These are phyloP conservation scores for Acropora yongei DNA, from an alignment of 64 coral and sea anemone species.

Conservation along the genomic window DNA sequence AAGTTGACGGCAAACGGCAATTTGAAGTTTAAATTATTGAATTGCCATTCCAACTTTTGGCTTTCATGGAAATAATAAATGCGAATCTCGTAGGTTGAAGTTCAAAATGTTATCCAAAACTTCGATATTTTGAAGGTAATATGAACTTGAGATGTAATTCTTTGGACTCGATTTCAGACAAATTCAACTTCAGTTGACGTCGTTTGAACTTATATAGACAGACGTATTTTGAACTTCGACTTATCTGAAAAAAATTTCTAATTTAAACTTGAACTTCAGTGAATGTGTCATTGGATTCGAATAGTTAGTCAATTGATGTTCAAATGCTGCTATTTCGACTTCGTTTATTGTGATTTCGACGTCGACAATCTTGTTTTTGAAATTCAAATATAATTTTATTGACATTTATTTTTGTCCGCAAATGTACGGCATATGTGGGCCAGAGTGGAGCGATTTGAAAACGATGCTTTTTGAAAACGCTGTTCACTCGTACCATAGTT, in stretches of 20 bases:
- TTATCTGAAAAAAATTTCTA: neutral
- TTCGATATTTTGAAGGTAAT: neutral
- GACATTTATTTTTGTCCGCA: too few relatives aligned
- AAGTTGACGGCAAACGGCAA: neutral
- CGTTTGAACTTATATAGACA: neutral
- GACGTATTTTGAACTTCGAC: neutral
- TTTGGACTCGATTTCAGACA: neutral
- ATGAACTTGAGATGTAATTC: neutral
- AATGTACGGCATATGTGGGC: too few relatives aligned
- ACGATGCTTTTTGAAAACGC: too few relatives aligned
- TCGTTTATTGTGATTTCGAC: too few relatives aligned
- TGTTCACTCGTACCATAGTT: too few relatives aligned
- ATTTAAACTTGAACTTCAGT: too few relatives aligned
- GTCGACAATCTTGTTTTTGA: too few relatives aligned
- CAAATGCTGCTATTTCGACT: too few relatives aligned
- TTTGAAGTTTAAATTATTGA: neutral
- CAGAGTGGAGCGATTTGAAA: too few relatives aligned
- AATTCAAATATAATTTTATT: too few relatives aligned
- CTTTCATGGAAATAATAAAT: neutral
- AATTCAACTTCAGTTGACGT: neutral
- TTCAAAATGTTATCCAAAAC: neutral
- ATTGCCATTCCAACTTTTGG: neutral
- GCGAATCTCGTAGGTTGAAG: neutral
- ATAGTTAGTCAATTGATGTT: too few relatives aligned
- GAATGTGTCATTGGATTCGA: too few relatives aligned